Evolutionary conservation across 2,113 vertebrate species (phyloP).

Genomic region (Coptodon bakossiorum): DNA sequence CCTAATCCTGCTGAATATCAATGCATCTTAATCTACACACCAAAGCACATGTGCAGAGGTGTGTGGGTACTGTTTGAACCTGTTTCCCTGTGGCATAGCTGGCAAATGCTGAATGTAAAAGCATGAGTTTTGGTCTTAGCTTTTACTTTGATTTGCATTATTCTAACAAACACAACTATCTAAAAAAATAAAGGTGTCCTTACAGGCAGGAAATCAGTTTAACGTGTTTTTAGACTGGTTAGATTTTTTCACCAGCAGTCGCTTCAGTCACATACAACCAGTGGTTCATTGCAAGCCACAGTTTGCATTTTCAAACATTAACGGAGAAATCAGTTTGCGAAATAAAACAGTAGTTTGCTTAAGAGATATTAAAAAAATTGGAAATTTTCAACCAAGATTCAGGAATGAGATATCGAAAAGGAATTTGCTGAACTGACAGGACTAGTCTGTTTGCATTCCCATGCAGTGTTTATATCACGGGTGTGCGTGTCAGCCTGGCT

Average conservation of each 20-base stretch:
- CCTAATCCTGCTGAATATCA: conserved; percentile 51
- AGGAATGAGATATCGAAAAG: conserved; percentile 17
- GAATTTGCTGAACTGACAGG: conserved; percentile 40
- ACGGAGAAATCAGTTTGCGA: not conserved
- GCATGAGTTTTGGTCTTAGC: not conserved
- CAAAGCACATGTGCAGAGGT: conserved; percentile 49
- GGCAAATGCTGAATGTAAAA: not conserved
- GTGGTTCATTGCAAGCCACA: not conserved
- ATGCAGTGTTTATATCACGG: conserved; percentile 61
- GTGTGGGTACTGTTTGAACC: conserved; percentile 28
- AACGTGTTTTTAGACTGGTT: not conserved
- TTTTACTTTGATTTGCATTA: not conserved
- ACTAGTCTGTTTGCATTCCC: conserved; percentile 68
- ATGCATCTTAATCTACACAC: conserved; percentile 37
- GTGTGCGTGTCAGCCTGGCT: conserved; percentile 29
- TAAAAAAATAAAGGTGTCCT: not conserved
- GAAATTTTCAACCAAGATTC: not conserved
- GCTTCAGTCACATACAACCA: not conserved
- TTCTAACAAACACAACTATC: not conserved
- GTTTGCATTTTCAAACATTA: not conserved
- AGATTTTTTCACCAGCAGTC: not conserved
- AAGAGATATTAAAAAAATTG: not conserved
- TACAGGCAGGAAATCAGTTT: not conserved
- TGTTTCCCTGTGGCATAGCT: not conserved
- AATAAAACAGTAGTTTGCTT: conserved; percentile 25